phyloP scores from a whole-genome alignment of 2,888 invertebrate species.

The Stegophylla sp. region DNA sequence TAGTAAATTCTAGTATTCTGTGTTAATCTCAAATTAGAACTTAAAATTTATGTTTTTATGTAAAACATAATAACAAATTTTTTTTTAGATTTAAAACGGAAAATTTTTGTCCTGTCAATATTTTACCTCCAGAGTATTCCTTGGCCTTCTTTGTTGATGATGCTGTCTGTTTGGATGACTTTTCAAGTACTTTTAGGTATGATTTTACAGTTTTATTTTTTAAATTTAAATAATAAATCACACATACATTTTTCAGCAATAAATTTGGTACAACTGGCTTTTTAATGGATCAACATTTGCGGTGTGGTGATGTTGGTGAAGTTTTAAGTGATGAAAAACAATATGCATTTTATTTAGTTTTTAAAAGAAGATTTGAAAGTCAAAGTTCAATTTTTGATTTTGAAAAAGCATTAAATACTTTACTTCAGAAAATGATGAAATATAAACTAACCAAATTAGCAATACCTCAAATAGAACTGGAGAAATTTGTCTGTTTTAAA shows the following conservation, averaged over 20 bases:
- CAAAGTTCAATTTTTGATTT: not conserved
- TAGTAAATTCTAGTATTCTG: too few species aligned
- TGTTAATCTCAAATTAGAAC: too few species aligned
- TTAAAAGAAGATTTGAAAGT: not conserved
- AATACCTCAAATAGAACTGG: not conserved
- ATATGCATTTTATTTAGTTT: conserved; percentile 34
- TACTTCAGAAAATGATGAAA: conserved; percentile 10
- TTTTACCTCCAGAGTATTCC: conserved; percentile 10
- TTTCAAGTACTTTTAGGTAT: conserved; percentile 21
- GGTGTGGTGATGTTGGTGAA: conserved; percentile 3
- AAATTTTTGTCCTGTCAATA: not conserved
- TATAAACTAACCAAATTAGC: conserved; percentile 36
- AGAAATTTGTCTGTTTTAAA: not conserved
- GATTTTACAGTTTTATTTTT: not conserved
- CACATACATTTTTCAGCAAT: not conserved
- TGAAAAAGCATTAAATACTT: not conserved
- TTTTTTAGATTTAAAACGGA: not conserved
- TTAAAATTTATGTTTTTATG: too few species aligned
- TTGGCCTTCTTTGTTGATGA: conserved; percentile 9
- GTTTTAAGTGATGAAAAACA: conserved; percentile 1
- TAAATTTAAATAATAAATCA: not conserved
- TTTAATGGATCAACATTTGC: conserved; percentile 40
- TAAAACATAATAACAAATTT: too few species aligned
- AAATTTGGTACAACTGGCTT: not conserved
- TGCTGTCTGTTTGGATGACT: not conserved